These are phyloP conservation scores for Polyommatus icarus DNA, from an alignment of 2,888 invertebrate species.

Conservation along the genomic window DNA sequence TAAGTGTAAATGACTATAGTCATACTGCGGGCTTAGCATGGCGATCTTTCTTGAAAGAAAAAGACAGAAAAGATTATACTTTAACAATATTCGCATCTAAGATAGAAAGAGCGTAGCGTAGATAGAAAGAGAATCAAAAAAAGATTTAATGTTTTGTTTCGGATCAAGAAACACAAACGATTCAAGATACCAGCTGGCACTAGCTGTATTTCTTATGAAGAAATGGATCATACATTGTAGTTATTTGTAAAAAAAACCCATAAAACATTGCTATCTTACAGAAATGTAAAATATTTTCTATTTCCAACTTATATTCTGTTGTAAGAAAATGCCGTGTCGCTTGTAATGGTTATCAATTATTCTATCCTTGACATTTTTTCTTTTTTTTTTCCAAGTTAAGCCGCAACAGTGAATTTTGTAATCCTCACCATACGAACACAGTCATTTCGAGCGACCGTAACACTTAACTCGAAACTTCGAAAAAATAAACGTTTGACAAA, in stretches of 20 bases:
- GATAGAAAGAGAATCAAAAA: no score
- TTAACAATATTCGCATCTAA: no score
- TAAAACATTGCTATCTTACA: neutral
- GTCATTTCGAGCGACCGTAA: slow-evolving; percentile 31
- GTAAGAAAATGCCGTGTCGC: slow-evolving; percentile 15
- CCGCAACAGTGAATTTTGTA: slow-evolving; percentile 25
- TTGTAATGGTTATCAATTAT: slow-evolving; percentile 28
- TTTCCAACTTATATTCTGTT: slow-evolving; percentile 9
- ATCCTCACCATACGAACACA: slow-evolving; percentile 25
- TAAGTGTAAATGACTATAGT: neutral
- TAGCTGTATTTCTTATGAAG: neutral
- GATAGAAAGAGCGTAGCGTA: no score
- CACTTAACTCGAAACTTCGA: slow-evolving; percentile 25
- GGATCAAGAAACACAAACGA: neutral
- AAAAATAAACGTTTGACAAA: slow-evolving; percentile 29
- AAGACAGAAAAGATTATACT: neutral
- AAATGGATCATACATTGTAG: neutral
- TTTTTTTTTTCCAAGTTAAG: slow-evolving; percentile 11
- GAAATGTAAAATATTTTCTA: slow-evolving; percentile 16
- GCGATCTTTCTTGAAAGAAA: neutral
- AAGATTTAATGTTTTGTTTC: no score
- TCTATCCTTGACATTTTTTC: slow-evolving; percentile 28
- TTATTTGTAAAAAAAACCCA: neutral
- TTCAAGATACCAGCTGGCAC: neutral
- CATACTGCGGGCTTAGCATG: neutral